A percentile compares a stretch with the other conserved stretches of the same genome.
These are phyloP conservation scores for Anastatus disparis DNA, from an alignment of 1,140 invertebrate genomes.

Conservation along the genomic window DNA sequence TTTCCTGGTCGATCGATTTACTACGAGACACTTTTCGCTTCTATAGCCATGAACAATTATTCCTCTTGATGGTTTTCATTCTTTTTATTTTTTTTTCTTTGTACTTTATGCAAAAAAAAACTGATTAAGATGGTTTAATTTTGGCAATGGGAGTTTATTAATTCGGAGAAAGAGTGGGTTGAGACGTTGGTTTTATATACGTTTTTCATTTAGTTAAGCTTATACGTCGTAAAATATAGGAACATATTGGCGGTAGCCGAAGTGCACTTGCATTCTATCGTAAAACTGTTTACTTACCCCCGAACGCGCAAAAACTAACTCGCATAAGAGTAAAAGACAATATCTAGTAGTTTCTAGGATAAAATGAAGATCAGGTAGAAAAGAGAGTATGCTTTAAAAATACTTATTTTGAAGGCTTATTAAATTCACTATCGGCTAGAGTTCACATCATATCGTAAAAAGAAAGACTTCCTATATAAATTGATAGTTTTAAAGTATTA, in stretches of 20 bases:
- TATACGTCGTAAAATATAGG: conserved; percentile 20
- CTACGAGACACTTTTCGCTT: background rate
- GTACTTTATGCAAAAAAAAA: too few species aligned
- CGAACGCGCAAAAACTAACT: too few species aligned
- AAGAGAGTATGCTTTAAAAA: conserved; percentile 33
- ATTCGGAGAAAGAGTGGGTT: too few species aligned
- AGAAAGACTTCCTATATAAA: background rate
- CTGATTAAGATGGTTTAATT: too few species aligned
- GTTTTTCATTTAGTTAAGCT: background rate
- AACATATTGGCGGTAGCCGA: background rate
- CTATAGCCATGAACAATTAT: conserved; percentile 11
- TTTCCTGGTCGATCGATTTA: background rate
- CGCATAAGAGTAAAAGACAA: background rate
- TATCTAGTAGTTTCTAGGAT: conserved; percentile 22
- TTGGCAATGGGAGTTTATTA: too few species aligned
- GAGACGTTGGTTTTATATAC: background rate
- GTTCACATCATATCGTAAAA: background rate
- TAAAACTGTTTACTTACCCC: conserved; percentile 24
- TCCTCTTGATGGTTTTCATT: background rate
- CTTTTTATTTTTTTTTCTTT: too few species aligned
- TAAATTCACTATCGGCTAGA: background rate
- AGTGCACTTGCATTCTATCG: background rate
- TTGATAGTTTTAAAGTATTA: background rate
- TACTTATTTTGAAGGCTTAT: background rate
- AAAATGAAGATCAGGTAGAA: background rate